Percentiles rank a stretch among this genome's conserved stretches.
Conservation (phyloP, 2,797 vertebrate genomes). For the Limnodromus scolopaceus region DNA sequence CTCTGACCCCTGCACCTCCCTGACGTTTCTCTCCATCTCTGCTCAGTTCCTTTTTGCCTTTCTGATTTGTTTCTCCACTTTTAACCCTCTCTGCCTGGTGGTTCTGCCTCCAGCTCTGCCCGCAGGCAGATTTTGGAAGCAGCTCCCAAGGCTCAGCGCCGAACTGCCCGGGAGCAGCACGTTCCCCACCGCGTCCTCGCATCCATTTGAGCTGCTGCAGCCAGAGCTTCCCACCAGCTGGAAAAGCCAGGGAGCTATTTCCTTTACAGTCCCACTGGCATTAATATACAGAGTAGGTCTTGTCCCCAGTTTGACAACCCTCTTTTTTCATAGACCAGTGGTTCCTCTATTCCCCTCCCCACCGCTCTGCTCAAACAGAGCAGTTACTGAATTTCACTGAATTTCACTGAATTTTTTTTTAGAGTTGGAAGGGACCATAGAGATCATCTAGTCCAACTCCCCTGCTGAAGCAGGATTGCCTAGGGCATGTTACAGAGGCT, state of each 20-base stretch:
- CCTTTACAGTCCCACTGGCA: conserved; percentile 14
- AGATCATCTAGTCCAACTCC: too few species aligned
- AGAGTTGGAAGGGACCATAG: too few species aligned
- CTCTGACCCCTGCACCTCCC: not conserved
- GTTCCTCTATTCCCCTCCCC: not conserved
- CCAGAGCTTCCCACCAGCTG: not conserved
- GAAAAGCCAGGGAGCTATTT: conserved; percentile 22
- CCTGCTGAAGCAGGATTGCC: too few species aligned
- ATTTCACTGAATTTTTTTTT: too few species aligned
- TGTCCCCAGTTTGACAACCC: conserved; percentile 11
- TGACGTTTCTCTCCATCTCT: not conserved
- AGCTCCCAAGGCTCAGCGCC: fast-evolving
- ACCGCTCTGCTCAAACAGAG: not conserved
- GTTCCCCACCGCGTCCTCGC: not conserved
- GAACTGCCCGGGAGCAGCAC: not conserved
- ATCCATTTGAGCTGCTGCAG: not conserved
- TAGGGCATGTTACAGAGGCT: conserved; percentile 6
- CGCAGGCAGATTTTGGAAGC: not conserved
- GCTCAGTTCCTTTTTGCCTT: not conserved
- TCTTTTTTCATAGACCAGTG: not conserved
- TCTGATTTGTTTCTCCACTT: not conserved
- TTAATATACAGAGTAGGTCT: not conserved
- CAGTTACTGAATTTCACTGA: too few species aligned
- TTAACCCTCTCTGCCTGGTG: not conserved
- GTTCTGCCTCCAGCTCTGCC: not conserved